Conservation (phyloP, 2,797 vertebrate species). For the Hydrocynus forskahlii region DNA sequence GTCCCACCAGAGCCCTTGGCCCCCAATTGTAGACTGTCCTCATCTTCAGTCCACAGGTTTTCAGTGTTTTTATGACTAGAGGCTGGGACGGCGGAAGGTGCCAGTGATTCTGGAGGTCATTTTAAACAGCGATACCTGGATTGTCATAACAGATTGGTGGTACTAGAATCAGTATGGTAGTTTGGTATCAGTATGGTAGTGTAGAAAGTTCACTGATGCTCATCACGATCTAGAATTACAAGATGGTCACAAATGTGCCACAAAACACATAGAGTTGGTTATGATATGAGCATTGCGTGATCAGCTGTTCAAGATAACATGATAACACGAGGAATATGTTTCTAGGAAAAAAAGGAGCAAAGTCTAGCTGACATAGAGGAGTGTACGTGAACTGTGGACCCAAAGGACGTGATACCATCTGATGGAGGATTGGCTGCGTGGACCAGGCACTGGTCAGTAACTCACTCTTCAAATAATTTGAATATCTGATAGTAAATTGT, state of each 20-base stretch:
- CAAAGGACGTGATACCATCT: conserved; percentile 48
- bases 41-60: background rate
- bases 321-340: conserved; percentile 30
- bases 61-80: background rate
- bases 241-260: background rate
- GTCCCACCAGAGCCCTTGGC: background rate
- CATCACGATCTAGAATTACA: background rate
- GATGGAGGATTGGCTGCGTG: conserved; percentile 62
- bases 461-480: background rate
- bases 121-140: background rate
- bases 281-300: conserved; percentile 6
- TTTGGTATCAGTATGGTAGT: background rate
- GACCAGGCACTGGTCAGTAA: conserved; percentile 60
- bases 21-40: background rate
- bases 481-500: background rate
- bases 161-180: background rate
- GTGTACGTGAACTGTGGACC: conserved; percentile 61
- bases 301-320: conserved; percentile 46
- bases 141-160: background rate
- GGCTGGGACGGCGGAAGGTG: background rate
- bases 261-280: background rate
- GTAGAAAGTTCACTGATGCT: background rate
- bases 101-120: background rate
- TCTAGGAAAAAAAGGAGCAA: conserved; percentile 54
- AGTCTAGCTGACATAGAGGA: conserved; percentile 59